Evolutionary conservation across 2,113 vertebrate genomes (phyloP).

Genomic region (Antechinus flavipes): DNA sequence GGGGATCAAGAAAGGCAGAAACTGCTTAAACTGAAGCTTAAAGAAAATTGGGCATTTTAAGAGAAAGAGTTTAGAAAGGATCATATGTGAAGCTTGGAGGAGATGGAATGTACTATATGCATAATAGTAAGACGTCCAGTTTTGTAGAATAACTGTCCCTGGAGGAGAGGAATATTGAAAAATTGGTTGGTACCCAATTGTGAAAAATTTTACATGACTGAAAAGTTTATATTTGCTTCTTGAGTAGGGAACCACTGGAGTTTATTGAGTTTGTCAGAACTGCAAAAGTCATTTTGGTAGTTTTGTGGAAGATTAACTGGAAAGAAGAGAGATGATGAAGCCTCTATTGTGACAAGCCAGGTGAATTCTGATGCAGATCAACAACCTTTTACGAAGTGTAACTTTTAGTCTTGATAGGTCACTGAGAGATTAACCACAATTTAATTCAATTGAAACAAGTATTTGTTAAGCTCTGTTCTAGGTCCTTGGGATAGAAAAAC

Average conservation of each 20-base stretch:
- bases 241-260: not conserved
- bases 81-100: not conserved
- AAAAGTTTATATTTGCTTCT: not conserved
- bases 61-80: not conserved
- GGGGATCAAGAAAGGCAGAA: not conserved
- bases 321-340: not conserved
- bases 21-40: not conserved
- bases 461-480: not conserved
- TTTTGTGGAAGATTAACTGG: not conserved
- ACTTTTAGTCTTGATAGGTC: not conserved
- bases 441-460: not conserved
- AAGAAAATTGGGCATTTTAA: not conserved
- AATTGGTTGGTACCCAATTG: not conserved
- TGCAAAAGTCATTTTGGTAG: not conserved
- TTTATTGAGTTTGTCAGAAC: not conserved
- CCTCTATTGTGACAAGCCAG: not conserved
- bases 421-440: not conserved
- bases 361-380: not conserved
- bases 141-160: not conserved
- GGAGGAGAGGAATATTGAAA: not conserved
- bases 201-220: not conserved
- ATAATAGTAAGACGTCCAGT: not conserved
- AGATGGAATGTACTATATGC: not conserved
- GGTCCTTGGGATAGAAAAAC: not conserved
- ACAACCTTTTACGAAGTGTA: not conserved